Evolutionary conservation across 1,140 invertebrate species (phyloP).

Genomic region (Lineus longissimus): DNA sequence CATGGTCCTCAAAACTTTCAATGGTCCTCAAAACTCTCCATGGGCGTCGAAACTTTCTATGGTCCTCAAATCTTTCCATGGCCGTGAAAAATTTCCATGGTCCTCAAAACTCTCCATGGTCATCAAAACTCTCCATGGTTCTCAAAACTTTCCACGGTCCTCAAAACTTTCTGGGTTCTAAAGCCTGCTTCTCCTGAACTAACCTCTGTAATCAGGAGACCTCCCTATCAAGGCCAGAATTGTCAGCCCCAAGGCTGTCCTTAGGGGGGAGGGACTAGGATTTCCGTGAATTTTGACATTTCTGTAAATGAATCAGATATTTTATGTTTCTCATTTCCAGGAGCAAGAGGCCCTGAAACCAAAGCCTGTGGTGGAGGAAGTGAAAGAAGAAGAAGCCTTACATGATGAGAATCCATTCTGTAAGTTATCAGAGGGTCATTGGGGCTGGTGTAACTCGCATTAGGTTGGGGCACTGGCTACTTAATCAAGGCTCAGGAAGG

Average conservation of each 20-base stretch:
- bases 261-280: no score
- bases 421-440: slow-evolving; percentile 55
- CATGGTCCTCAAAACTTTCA: not conserved
- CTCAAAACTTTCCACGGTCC: not conserved
- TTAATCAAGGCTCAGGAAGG: no score
- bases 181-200: no score
- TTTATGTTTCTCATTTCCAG: slow-evolving; percentile 19
- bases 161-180: no score
- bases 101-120: not conserved
- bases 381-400: slow-evolving; percentile 60
- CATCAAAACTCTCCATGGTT: not conserved
- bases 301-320: not conserved
- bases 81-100: not conserved
- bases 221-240: no score
- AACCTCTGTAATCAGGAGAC: no score
- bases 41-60: no score
- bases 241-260: no score
- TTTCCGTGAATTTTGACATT: not conserved
- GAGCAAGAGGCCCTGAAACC: slow-evolving; percentile 41
- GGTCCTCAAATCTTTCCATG: no score
- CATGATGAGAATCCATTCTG: slow-evolving; percentile 94
- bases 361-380: slow-evolving; percentile 54
- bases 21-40: not conserved
- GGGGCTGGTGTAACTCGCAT: no score
- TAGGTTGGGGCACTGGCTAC: no score